Conservation (phyloP, 1,140 invertebrate species). For the Drosophila sp. region DNA sequence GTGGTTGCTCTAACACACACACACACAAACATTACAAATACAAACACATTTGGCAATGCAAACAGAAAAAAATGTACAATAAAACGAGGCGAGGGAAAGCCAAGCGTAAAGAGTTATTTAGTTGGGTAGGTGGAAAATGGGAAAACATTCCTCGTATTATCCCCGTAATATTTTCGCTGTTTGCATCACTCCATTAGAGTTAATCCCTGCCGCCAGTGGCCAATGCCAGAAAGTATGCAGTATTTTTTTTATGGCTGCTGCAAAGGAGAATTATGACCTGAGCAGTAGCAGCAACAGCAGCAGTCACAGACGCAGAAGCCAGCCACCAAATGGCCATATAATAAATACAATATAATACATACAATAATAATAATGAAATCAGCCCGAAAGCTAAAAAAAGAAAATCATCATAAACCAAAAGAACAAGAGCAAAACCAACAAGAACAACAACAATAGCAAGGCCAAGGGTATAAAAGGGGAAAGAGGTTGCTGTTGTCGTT, state of each 20-base stretch:
- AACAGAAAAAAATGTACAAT: conserved; percentile 14
- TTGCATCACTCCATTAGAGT: conserved; percentile 61
- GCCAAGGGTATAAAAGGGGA: no score
- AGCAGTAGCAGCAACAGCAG: conserved; percentile 1
- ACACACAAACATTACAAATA: conserved; percentile 17
- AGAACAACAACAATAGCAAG: background rate
- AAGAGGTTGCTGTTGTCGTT: conserved; percentile 6
- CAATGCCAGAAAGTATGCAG: conserved; percentile 52
- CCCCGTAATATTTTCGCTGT: conserved; percentile 7
- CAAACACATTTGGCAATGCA: conserved; percentile 47
- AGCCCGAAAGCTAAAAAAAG: conserved; percentile 52
- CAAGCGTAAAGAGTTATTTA: conserved; percentile 8
- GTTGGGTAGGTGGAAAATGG: conserved; percentile 2
- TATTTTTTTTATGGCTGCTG: conserved; percentile 44
- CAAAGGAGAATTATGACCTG: conserved; percentile 9
- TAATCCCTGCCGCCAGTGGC: conserved; percentile 54
- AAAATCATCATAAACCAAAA: conserved; percentile 62
- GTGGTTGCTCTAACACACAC: background rate
- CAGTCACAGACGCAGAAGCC: conserved; percentile 22
- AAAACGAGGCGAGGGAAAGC: background rate
- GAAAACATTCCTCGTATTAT: background rate
- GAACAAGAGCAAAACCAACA: conserved; percentile 1
- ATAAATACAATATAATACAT: conserved; percentile 31
- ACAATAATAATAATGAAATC: conserved; percentile 72
- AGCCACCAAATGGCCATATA: conserved; percentile 57